A percentile compares a stretch with the other conserved stretches of the same genome.
These are phyloP conservation scores for Aleiodes sp. DNA, from an alignment of 1,140 invertebrate species.

Conservation along the genomic window DNA sequence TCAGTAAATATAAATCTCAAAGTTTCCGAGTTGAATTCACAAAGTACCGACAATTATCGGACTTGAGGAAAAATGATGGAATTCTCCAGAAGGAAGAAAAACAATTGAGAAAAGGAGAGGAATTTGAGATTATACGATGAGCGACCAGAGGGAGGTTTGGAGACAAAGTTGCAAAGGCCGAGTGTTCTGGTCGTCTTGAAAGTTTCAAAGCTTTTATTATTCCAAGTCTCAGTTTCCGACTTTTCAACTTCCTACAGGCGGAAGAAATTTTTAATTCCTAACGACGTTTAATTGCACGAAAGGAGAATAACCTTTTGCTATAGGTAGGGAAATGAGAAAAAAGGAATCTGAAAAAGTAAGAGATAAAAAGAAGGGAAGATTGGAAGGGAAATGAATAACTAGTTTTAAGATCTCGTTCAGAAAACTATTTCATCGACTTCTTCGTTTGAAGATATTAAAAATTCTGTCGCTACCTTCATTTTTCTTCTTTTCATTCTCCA, in stretches of 20 bases:
- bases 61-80: conserved; percentile 4
- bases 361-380: background rate
- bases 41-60: conserved; percentile 2
- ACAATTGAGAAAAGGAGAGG: background rate
- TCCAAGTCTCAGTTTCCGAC: conserved; percentile 28
- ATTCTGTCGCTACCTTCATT: conserved; percentile 26
- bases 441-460: conserved; percentile 30
- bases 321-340: background rate
- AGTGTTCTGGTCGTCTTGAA: conserved; percentile 23
- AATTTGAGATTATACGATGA: conserved; percentile 29
- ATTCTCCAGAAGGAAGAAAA: too few species aligned
- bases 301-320: conserved; percentile 21
- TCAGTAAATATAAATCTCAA: background rate
- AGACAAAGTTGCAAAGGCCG: conserved; percentile 12
- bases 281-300: conserved; percentile 43
- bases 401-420: conserved; percentile 29
- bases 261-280: conserved; percentile 46
- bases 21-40: background rate
- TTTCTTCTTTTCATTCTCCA: conserved; percentile 4
- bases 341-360: background rate
- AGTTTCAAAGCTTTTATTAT: conserved; percentile 42
- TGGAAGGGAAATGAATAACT: background rate
- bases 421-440: conserved; percentile 36
- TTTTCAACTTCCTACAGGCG: conserved; percentile 32
- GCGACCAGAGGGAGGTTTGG: conserved; percentile 20